A percentile compares a stretch with the other conserved stretches of the same genome.
Conservation (phyloP, 2,113 vertebrate species). For the Riparia riparia region DNA sequence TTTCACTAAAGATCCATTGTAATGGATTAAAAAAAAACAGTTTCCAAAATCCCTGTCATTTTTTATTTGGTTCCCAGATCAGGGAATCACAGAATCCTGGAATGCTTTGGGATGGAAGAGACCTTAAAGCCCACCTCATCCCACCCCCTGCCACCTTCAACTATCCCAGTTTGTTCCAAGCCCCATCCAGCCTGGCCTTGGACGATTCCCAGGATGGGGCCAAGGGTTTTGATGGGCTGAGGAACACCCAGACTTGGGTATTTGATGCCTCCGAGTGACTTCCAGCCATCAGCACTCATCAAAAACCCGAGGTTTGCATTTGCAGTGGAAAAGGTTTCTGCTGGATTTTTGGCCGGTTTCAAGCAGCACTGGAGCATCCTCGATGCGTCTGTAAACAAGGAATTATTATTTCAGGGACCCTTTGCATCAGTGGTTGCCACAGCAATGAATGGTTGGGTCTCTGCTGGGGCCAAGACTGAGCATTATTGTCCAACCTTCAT, state of each 20-base stretch:
- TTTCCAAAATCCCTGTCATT: neutral
- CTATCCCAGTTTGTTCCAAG: neutral
- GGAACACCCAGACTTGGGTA: neutral
- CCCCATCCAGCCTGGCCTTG: neutral
- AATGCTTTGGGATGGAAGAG: neutral
- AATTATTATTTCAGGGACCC: conserved; percentile 76
- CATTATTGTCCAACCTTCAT: conserved; percentile 8
- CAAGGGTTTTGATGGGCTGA: neutral
- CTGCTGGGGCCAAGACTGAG: conserved; percentile 50
- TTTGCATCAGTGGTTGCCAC: conserved; percentile 74
- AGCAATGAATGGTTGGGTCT: conserved; percentile 63
- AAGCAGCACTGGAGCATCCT: neutral
- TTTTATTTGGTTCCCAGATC: neutral
- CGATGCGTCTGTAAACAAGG: conserved; percentile 53
- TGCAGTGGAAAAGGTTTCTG: neutral
- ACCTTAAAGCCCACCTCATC: neutral
- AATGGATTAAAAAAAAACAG: neutral
- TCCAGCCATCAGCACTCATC: neutral
- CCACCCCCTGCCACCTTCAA: neutral
- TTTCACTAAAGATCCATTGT: neutral
- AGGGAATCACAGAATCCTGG: neutral
- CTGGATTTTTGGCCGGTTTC: neutral
- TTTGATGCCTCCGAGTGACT: neutral
- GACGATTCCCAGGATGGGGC: neutral
- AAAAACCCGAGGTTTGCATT: neutral